Base-by-base conservation (phyloP, 2,888 invertebrate genomes). In the Gasteruption jaculator region DNA sequence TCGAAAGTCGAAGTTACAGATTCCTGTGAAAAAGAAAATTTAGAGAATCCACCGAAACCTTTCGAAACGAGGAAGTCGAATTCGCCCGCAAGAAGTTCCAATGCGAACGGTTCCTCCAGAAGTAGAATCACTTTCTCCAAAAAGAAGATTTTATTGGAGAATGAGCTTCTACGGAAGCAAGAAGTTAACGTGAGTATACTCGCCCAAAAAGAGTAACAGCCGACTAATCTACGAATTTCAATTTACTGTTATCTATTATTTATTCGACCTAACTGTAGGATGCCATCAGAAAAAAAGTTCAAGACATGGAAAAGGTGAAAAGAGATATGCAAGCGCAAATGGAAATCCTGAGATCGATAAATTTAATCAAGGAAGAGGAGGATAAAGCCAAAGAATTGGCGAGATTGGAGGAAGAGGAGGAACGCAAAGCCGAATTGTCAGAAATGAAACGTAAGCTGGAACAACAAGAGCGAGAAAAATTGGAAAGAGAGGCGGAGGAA, bases 381-480 rank as follows among this genome's bases (percentile, higher is more conserved):
- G 18, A 30, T 6, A 30, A 30, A 18, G 18, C 12, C 4, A 12
- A 8, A 10, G 15, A 30, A 30, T 4, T n/a, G 14, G 54, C 1
- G 45, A 62, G 25, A 61, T 66, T 22, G 60, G 66, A 2, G 65
- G 71, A 27, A 66, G 77, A 77, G 52, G 66, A 74, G 40, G 76
- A 76, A 29, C 72, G 69, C 37, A 56, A 72, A 25, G 76, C 78
- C 41, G 76, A 78, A 46, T 75, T 78, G 52, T 74, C 74, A 49
- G 73, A 74, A 51, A 70, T 76, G 1, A 72, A 75, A 49, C 71
- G 53, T 48, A 72, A 59, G 52, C 71, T 56, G 45, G 74, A 60
- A 58, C 65, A 55, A 48, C 70, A 56, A 12, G 61, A 63, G 21
- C 44, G 54, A 10, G 57, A 61, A 37, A 55, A 51, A 24, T 21